Percentiles rank a stretch among this genome's conserved stretches.
Evolutionary conservation across 2,797 vertebrate species (phyloP).

Genomic region (Sebastes nivosus): DNA sequence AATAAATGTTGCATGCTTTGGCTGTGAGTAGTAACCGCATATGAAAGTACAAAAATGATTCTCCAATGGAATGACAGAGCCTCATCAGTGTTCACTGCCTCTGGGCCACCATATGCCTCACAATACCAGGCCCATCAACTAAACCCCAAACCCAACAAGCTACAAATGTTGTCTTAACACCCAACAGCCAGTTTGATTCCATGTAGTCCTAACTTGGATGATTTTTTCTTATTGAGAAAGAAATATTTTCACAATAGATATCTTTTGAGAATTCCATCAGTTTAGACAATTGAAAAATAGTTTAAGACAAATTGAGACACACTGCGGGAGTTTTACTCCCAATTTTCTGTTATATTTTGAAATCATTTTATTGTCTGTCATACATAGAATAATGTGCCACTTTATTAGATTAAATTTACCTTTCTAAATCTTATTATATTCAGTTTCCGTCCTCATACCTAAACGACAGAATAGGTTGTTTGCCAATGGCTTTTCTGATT

Average conservation of each 20-base stretch:
- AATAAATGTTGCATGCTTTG: conserved; percentile 52
- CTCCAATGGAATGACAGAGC: conserved; percentile 10
- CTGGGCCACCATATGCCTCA: background rate
- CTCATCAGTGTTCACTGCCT: conserved; percentile 23
- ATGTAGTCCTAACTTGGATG: background rate
- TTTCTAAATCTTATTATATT: background rate
- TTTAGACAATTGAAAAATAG: background rate
- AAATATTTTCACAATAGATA: background rate
- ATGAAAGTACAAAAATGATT: conserved; percentile 35
- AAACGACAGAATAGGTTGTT: background rate
- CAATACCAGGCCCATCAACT: background rate
- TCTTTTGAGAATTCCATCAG: background rate
- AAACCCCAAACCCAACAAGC: conserved; percentile 6
- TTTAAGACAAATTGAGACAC: background rate
- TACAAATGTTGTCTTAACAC: background rate
- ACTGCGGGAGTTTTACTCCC: background rate
- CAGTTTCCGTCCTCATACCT: background rate
- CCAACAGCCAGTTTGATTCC: background rate
- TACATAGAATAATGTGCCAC: background rate
- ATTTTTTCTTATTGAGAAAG: background rate
- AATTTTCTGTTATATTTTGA: background rate
- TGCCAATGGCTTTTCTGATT: background rate
- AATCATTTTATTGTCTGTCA: background rate
- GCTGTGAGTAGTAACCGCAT: conserved; percentile 17
- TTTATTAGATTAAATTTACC: background rate